Evolutionary conservation across 2,888 invertebrate genomes (phyloP).

Genomic region (Noctua comes): DNA sequence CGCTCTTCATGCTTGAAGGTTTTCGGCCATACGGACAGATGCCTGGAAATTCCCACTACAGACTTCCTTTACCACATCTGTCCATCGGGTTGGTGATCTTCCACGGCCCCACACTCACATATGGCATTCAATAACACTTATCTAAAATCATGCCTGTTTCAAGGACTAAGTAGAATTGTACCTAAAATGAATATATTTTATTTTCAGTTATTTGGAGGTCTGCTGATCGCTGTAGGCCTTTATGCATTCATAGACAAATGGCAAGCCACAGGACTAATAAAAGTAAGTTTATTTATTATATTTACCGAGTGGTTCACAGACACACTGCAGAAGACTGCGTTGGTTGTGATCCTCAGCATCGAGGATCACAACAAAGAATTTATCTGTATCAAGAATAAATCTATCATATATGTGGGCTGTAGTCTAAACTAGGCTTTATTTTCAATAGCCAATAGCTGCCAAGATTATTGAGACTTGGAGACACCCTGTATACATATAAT

Average conservation of each 20-base stretch:
- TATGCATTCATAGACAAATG: conserved; percentile 98
- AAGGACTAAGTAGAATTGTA: background rate
- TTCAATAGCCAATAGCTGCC: background rate
- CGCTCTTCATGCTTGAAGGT: too few species aligned
- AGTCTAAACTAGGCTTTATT: background rate
- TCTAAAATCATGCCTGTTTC: background rate
- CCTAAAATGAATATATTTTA: background rate
- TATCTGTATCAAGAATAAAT: background rate
- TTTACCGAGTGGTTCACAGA: background rate
- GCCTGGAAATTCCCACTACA: too few species aligned
- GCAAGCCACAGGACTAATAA: conserved; percentile 95
- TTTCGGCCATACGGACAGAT: too few species aligned
- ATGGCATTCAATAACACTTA: too few species aligned
- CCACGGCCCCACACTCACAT: too few species aligned
- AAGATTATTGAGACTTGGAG: background rate
- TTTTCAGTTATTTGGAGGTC: conserved; percentile 95
- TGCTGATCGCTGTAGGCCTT: conserved; percentile 95
- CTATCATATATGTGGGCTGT: background rate
- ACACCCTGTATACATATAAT: background rate
- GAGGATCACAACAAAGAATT: background rate
- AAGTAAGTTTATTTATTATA: conserved; percentile 79
- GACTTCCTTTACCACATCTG: too few species aligned
- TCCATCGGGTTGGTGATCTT: too few species aligned
- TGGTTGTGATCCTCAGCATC: background rate
- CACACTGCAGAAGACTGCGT: background rate